Percentiles rank a stretch among this genome's conserved stretches.
Conservation (phyloP, 1,140 invertebrate species). For the Brachionus rotundiformis region DNA sequence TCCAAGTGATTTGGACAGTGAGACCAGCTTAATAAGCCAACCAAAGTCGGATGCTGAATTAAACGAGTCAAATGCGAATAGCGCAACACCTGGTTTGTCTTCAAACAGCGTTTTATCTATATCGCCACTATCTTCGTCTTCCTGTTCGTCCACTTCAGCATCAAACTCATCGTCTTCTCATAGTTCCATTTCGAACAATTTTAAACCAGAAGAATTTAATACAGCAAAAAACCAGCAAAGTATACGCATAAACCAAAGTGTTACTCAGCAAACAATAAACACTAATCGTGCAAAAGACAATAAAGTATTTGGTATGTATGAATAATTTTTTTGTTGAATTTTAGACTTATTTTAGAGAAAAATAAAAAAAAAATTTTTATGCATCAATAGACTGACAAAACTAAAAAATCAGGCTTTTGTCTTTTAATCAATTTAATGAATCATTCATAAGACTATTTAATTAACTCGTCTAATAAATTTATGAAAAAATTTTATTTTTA, state of each 20-base stretch:
- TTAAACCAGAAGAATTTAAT: background rate
- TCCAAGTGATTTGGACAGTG: slow-evolving; percentile 6
- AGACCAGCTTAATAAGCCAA: slow-evolving; percentile 14
- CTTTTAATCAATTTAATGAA: background rate
- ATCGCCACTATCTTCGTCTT: slow-evolving; percentile 40
- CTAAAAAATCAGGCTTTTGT: background rate
- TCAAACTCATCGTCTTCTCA: slow-evolving; percentile 20
- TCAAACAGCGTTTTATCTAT: slow-evolving; percentile 19
- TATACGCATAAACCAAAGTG: background rate
- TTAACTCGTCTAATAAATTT: background rate
- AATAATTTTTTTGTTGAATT: background rate
- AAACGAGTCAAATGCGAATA: slow-evolving; percentile 15
- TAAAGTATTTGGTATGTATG: slow-evolving; percentile 21
- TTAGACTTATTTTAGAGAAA: background rate
- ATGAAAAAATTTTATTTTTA: background rate
- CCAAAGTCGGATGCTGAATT: slow-evolving; percentile 19
- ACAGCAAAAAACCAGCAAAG: background rate
- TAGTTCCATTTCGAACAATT: slow-evolving; percentile 8
- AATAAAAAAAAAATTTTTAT: background rate
- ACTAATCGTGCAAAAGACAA: slow-evolving; percentile 53
- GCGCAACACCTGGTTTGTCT: background rate
- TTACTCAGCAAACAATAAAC: slow-evolving; percentile 37
- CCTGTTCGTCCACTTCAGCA: slow-evolving; percentile 20
- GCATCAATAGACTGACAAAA: background rate
- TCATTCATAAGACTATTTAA: background rate